Conservation (phyloP, 1,140 invertebrate species). For the Leptestheria dahalacensis region DNA sequence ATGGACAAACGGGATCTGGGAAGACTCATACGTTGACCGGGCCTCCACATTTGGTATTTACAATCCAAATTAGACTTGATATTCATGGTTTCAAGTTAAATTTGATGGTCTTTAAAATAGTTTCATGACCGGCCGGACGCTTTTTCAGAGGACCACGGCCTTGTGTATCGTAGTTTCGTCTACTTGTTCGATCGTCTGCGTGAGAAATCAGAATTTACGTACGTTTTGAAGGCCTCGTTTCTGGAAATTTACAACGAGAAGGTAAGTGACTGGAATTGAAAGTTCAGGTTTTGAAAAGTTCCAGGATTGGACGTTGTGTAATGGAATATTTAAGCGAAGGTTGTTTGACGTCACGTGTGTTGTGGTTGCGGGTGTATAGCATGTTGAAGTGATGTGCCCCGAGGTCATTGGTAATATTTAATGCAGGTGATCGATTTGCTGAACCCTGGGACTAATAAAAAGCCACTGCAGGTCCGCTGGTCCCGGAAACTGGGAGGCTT, state of each 20-base stretch:
- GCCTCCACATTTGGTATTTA: constrained; percentile 65
- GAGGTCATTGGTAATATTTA: no score
- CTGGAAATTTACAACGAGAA: constrained; percentile 94
- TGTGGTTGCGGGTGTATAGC: no score
- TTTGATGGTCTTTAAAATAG: constrained; percentile 35
- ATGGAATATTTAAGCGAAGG: not conserved
- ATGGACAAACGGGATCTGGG: constrained; percentile 92
- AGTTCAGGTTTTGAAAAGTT: not conserved
- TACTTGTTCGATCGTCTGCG: constrained; percentile 72
- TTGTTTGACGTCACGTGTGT: not conserved
- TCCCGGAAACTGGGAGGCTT: constrained; percentile 80
- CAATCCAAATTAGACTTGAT: no score
- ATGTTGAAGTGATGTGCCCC: no score
- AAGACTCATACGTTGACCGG: constrained; percentile 92
- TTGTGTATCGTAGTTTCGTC: constrained; percentile 76
- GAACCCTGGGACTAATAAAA: constrained; percentile 59
- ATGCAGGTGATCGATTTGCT: constrained; percentile 88
- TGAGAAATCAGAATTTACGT: constrained; percentile 51
- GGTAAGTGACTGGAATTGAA: no score
- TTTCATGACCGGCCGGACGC: constrained; percentile 44
- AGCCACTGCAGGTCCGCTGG: constrained; percentile 76
- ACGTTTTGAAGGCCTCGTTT: constrained; percentile 82
- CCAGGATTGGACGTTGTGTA: not conserved
- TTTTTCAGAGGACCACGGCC: constrained; percentile 54
- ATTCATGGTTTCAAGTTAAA: constrained; percentile 8